phyloP scores from a whole-genome alignment of 2,797 vertebrate species.

The Mormyrus hasselquistii region DNA sequence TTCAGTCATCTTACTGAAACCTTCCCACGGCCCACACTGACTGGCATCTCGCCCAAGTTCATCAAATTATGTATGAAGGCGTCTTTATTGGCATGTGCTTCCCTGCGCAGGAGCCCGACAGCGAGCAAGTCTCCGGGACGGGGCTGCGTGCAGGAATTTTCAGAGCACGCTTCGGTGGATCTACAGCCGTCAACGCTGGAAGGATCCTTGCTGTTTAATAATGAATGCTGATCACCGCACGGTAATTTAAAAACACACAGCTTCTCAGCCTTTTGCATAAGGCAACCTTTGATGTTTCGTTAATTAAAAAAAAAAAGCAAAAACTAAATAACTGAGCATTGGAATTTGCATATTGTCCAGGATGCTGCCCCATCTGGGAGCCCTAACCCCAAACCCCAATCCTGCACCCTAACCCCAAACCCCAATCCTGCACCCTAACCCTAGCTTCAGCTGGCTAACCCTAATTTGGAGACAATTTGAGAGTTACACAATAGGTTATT shows the following conservation, averaged over 20 bases:
- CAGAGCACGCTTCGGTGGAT: slow-evolving; percentile 37
- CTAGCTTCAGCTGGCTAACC: not conserved
- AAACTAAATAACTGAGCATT: not conserved
- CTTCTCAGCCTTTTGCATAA: slow-evolving; percentile 22
- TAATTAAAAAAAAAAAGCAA: not conserved
- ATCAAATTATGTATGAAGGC: not conserved
- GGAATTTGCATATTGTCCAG: not conserved
- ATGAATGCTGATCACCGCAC: slow-evolving; percentile 53
- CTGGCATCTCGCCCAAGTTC: not conserved
- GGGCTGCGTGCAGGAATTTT: slow-evolving; percentile 26
- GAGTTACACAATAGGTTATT: not conserved
- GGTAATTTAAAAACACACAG: not conserved
- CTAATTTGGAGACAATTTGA: not conserved
- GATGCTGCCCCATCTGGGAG: not conserved
- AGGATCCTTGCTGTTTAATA: slow-evolving; percentile 62
- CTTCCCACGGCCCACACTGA: not conserved
- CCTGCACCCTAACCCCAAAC: no score
- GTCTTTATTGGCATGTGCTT: not conserved
- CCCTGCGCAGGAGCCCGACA: not conserved
- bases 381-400: not conserved
- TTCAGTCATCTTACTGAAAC: not conserved
- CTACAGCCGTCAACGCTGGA: slow-evolving; percentile 39
- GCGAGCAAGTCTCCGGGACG: not conserved
- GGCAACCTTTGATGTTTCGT: slow-evolving; percentile 23
- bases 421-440: no score